A percentile compares a stretch with the other conserved stretches of the same genome.
phyloP scores from a whole-genome alignment of 2,888 invertebrate genomes.

The Caenorhabditis doughertyi region DNA sequence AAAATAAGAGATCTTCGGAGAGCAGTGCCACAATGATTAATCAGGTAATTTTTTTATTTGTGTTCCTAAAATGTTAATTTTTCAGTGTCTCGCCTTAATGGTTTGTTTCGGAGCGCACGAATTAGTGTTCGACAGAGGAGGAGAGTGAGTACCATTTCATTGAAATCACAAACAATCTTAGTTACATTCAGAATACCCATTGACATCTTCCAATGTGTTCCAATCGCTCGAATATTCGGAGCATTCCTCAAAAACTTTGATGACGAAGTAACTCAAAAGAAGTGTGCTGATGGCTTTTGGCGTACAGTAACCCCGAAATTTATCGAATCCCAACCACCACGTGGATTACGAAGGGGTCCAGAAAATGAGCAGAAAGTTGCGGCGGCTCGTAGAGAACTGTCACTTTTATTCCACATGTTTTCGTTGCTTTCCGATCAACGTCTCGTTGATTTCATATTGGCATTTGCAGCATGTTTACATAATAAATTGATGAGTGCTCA shows the following conservation, averaged over 20 bases:
- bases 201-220: slow-evolving; percentile 54
- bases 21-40: slow-evolving; percentile 39
- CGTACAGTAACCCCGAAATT: slow-evolving; percentile 27
- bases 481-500: slow-evolving; percentile 39
- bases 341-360: neutral
- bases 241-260: slow-evolving; percentile 31
- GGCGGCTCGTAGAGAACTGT: slow-evolving; percentile 8
- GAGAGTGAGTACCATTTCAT: slow-evolving; percentile 33
- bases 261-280: slow-evolving; percentile 18
- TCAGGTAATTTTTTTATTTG: too few relatives aligned
- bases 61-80: too few relatives aligned
- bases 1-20: slow-evolving; percentile 33
- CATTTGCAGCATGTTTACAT: slow-evolving; percentile 28
- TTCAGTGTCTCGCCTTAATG: slow-evolving; percentile 54
- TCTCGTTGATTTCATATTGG: slow-evolving; percentile 43
- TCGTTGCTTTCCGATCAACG: slow-evolving; percentile 27
- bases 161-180: neutral
- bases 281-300: slow-evolving; percentile 59
- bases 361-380: neutral
- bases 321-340: slow-evolving; percentile 20
- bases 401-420: slow-evolving; percentile 34
- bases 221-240: slow-evolving; percentile 53
- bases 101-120: slow-evolving; percentile 45
- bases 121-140: slow-evolving; percentile 50
- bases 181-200: slow-evolving; percentile 38